These are phyloP conservation scores for Rhagonycha fulva DNA, from an alignment of 2,888 invertebrate genomes.

Conservation along the genomic window DNA sequence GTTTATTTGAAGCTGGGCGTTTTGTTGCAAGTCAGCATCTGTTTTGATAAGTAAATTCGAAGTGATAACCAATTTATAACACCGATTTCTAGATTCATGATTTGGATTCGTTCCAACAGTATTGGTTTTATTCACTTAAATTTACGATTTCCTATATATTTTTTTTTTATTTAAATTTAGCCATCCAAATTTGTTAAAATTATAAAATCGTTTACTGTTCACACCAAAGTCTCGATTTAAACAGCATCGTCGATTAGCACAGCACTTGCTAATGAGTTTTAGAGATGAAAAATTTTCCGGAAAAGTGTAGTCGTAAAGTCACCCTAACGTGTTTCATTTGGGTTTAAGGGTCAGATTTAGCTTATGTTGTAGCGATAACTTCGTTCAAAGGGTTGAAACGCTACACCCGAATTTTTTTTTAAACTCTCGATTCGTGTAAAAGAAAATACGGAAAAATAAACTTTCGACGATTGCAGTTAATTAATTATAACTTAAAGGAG, in stretches of 20 bases:
- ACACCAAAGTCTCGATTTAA: too few species aligned
- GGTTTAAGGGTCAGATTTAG: not conserved
- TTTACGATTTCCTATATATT: slow-evolving; percentile 7
- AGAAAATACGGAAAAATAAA: not conserved
- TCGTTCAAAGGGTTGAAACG: not conserved
- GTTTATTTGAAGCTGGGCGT: not conserved
- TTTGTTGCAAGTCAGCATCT: not conserved
- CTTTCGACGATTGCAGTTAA: not conserved
- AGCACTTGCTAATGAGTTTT: not conserved
- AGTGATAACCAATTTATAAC: slow-evolving; percentile 8
- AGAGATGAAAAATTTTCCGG: not conserved
- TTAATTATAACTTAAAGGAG: not conserved
- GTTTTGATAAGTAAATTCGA: slow-evolving; percentile 1
- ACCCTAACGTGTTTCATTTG: not conserved
- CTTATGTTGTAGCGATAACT: not conserved
- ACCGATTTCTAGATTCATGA: slow-evolving; percentile 2
- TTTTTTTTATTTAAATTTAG: slow-evolving; percentile 3
- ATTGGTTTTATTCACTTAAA: slow-evolving; percentile 11
- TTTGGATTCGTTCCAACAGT: slow-evolving; percentile 8
- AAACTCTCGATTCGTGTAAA: not conserved
- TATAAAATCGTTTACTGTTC: not conserved
- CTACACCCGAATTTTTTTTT: not conserved
- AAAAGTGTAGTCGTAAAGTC: not conserved
- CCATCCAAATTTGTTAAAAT: not conserved
- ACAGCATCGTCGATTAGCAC: not conserved